phyloP scores from a whole-genome alignment of 2,113 vertebrate species.

The Chiloscyllium plagiosum region DNA sequence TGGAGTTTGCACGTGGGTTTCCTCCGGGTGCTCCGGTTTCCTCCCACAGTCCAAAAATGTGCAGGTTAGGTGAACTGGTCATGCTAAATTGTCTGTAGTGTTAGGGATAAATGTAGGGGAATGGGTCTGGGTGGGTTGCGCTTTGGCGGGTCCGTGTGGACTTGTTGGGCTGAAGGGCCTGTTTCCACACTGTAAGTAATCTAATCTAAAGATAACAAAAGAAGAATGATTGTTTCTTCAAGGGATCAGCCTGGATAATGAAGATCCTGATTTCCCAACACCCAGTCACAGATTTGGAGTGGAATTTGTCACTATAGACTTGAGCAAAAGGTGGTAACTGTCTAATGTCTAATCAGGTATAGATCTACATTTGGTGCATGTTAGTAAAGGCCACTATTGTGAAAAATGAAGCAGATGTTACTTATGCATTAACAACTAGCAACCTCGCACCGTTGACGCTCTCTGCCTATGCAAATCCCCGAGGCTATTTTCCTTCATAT shows the following conservation, averaged over 20 bases:
- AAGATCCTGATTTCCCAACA: not conserved
- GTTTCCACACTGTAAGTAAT: not conserved
- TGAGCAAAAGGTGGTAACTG: not conserved
- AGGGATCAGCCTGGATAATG: not conserved
- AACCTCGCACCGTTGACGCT: not conserved
- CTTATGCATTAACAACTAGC: not conserved
- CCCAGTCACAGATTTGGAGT: not conserved
- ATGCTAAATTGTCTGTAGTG: no score
- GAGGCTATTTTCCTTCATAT: no score
- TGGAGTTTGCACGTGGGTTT: no score
- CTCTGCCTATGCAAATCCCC: not conserved
- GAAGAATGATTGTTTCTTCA: not conserved
- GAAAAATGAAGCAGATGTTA: not conserved
- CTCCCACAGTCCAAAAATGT: no score
- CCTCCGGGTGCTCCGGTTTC: no score
- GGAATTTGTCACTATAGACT: not conserved
- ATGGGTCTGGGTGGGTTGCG: no score
- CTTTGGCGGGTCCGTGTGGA: no score
- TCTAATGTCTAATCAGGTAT: not conserved
- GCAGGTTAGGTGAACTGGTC: no score
- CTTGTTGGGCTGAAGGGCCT: no score
- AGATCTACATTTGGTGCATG: not conserved
- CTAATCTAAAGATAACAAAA: not conserved
- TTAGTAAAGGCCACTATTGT: no score
- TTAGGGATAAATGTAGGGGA: no score